These are phyloP conservation scores for Mastomys coucha DNA, from an alignment of 2,113 vertebrate species.

Conservation along the genomic window DNA sequence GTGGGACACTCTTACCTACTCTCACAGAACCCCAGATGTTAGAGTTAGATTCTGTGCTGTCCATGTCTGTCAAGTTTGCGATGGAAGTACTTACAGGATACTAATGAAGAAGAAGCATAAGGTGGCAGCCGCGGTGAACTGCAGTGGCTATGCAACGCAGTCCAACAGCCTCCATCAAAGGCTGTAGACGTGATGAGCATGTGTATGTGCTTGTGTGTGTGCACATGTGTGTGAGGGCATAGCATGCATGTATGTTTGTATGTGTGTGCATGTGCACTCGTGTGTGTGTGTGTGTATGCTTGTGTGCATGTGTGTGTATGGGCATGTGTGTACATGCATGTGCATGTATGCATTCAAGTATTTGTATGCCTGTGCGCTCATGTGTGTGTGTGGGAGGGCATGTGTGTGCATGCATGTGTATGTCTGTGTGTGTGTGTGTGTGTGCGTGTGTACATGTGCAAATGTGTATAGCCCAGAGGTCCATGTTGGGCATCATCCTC, in stretches of 20 bases:
- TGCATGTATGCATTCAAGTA: no score
- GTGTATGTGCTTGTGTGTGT: no score
- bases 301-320: no score
- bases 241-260: no score
- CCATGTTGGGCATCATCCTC: neutral
- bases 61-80: neutral
- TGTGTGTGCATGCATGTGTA: no score
- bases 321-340: neutral
- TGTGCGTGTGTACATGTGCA: neutral
- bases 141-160: neutral
- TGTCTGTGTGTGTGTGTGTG: no score
- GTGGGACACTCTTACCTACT: neutral
- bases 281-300: no score
- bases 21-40: neutral
- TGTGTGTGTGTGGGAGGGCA: no score
- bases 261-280: no score
- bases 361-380: neutral
- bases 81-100: neutral
- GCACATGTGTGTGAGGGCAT: no score
- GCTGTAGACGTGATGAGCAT: neutral
- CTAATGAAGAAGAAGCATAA: neutral
- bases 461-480: neutral
- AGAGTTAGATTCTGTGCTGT: conserved; percentile 12
- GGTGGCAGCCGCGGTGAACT: neutral
- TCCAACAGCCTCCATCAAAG: neutral